Evolutionary conservation across 2,113 vertebrate species (phyloP).

Genomic region (Sminthopsis crassicaudata): DNA sequence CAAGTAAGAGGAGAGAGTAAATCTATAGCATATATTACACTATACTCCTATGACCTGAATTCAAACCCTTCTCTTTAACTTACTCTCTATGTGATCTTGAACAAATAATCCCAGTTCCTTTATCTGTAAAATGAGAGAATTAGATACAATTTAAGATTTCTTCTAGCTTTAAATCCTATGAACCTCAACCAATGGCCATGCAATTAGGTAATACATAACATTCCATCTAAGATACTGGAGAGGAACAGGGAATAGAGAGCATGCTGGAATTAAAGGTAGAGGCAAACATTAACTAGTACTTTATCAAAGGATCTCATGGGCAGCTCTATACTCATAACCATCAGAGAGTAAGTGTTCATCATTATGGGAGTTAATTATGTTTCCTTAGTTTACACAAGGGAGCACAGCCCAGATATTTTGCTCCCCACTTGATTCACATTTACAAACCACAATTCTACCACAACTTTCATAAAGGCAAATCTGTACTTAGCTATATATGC

Average conservation of each 20-base stretch:
- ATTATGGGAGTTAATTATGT: neutral
- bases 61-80: neutral
- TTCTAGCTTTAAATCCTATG: neutral
- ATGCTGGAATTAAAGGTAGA: neutral
- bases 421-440: neutral
- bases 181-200: neutral
- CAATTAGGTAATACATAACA: neutral
- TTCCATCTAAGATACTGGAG: neutral
- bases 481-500: neutral
- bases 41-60: neutral
- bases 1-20: neutral
- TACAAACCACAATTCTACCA: neutral
- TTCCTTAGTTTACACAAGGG: neutral
- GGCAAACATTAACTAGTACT: neutral
- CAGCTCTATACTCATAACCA: neutral
- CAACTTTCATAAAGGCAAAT: neutral
- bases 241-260: neutral
- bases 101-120: neutral
- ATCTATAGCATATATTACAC: neutral
- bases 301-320: neutral
- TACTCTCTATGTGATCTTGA: neutral
- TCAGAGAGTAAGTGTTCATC: neutral
- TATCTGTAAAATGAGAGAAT: neutral
- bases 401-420: neutral
- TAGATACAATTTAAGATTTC: neutral